A percentile compares a stretch with the other conserved stretches of the same genome.
phyloP scores from a whole-genome alignment of 2,888 invertebrate species.

The Stramonita haemastoma region DNA sequence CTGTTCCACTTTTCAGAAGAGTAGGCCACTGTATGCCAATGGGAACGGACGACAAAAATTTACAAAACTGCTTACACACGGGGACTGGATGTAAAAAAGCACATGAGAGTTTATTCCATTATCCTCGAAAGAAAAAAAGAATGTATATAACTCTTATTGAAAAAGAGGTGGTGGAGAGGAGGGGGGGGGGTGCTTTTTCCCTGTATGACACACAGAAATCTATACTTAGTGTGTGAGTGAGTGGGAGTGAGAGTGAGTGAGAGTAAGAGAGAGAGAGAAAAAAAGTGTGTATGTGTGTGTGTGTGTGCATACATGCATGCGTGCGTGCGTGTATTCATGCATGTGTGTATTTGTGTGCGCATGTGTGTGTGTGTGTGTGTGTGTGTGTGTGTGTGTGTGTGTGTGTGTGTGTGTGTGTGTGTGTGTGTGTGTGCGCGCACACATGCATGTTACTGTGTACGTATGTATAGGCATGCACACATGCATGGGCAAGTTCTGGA shows the following conservation, averaged over 20 bases:
- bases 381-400: conserved; percentile 18
- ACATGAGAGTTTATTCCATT: too few relatives aligned
- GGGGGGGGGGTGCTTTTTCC: neutral
- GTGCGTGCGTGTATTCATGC: too few relatives aligned
- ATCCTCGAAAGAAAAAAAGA: too few relatives aligned
- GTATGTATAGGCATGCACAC: neutral
- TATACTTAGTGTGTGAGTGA: neutral
- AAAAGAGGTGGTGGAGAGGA: neutral
- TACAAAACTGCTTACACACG: too few relatives aligned
- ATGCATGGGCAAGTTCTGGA: too few relatives aligned
- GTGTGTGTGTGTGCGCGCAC: neutral
- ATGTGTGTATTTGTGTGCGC: neutral
- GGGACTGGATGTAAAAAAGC: too few relatives aligned
- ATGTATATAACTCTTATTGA: too few relatives aligned
- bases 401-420: neutral
- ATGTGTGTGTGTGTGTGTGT: neutral
- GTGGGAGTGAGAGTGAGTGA: neutral
- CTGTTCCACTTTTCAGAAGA: too few relatives aligned
- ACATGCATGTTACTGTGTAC: neutral
- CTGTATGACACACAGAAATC: too few relatives aligned
- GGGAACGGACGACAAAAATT: too few relatives aligned
- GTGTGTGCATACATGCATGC: neutral
- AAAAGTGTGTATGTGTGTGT: neutral
- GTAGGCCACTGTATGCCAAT: too few relatives aligned
- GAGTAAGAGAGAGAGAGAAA: neutral